Percentiles rank a stretch among this genome's conserved stretches.
These are phyloP conservation scores for Lepidurus couesii DNA, from an alignment of 1,140 invertebrate genomes.

Conservation along the genomic window DNA sequence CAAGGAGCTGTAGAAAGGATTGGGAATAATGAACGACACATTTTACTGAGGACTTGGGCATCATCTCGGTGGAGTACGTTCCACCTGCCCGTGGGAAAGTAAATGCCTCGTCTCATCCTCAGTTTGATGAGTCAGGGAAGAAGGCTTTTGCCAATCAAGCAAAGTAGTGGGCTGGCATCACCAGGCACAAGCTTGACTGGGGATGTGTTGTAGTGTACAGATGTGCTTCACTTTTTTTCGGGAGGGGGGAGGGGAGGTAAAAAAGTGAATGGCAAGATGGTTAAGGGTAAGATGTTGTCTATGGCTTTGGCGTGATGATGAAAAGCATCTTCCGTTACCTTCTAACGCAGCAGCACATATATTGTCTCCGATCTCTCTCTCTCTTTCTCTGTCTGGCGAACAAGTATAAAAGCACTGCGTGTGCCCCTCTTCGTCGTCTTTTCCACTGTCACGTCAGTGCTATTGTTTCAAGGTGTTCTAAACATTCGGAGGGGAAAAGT, in stretches of 20 bases:
- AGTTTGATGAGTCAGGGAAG: conserved; percentile 2
- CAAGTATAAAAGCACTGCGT: background rate
- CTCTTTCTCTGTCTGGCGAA: background rate
- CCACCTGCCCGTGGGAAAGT: background rate
- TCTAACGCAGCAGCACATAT: background rate
- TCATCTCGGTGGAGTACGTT: background rate
- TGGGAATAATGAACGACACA: background rate
- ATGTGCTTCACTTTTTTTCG: conserved; percentile 4
- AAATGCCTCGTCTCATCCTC: background rate
- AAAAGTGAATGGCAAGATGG: background rate
- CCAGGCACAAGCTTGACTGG: too few relatives aligned
- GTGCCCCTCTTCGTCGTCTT: background rate
- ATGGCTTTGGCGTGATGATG: conserved; percentile 21
- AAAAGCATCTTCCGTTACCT: conserved; percentile 22
- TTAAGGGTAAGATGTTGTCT: conserved; percentile 1
- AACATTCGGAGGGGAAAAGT: background rate
- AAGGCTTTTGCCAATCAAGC: conserved; percentile 17
- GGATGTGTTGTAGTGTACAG: background rate
- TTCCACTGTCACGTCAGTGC: background rate
- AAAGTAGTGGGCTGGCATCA: background rate
- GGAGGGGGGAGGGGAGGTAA: background rate
- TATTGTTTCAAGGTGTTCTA: conserved; percentile 11
- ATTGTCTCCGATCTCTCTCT: conserved; percentile 8
- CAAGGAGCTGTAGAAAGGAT: too few relatives aligned
- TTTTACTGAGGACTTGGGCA: too few relatives aligned